A percentile compares a stretch with the other conserved stretches of the same genome.
These are phyloP conservation scores for Lasioglossum baleicum DNA, from an alignment of 1,140 invertebrate genomes.

Conservation along the genomic window DNA sequence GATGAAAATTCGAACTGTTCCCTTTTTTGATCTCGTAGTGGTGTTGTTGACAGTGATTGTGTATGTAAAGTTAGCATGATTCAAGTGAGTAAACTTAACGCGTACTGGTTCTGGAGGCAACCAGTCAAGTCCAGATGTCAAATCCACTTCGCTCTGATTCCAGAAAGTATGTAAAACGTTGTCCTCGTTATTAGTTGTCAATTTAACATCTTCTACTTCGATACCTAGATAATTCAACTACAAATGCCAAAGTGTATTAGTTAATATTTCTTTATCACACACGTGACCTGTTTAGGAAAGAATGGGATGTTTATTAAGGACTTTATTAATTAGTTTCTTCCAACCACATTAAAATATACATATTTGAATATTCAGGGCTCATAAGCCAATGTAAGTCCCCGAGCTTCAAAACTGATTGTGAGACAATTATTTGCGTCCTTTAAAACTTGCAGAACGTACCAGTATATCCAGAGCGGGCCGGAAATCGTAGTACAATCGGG, in stretches of 20 bases:
- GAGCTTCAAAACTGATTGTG: no score
- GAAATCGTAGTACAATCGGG: no score
- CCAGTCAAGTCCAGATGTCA: constrained; percentile 89
- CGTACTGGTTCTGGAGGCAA: constrained; percentile 85
- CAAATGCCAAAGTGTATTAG: background rate
- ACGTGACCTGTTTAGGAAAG: no score
- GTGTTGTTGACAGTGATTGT: constrained; percentile 85
- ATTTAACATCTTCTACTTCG: constrained; percentile 80
- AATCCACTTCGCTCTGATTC: constrained; percentile 87
- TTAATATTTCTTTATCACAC: no score
- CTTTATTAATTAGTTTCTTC: no score
- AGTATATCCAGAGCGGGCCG: no score
- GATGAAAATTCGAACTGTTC: constrained; percentile 89
- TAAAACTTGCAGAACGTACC: no score
- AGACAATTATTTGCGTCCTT: no score
- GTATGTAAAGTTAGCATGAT: constrained; percentile 85
- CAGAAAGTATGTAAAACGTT: constrained; percentile 86
- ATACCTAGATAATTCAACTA: constrained; percentile 85
- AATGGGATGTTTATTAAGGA: background rate
- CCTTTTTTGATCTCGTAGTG: constrained; percentile 79
- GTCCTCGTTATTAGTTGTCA: constrained; percentile 71
- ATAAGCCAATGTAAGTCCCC: no score
- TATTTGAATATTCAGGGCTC: no score
- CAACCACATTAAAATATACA: no score
- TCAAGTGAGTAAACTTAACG: constrained; percentile 87